Percentiles rank a stretch among this genome's conserved stretches.
phyloP scores from a whole-genome alignment of 2,888 invertebrate genomes.

The Tetropium fuscum region DNA sequence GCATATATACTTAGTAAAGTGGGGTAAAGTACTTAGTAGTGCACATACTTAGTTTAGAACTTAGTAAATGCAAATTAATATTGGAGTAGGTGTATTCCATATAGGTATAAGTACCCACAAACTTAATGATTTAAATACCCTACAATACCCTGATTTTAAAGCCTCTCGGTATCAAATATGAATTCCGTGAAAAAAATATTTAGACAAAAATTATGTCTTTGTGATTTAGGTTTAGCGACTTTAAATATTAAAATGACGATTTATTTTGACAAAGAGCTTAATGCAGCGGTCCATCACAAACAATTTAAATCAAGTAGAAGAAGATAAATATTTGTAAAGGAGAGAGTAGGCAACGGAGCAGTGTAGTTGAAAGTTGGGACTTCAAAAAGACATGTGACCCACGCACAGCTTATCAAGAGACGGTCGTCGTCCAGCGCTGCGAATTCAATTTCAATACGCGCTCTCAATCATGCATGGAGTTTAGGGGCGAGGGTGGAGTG shows the following conservation, averaged over 20 bases:
- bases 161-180: too few species aligned
- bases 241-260: constrained; percentile 26
- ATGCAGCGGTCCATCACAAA: constrained; percentile 52
- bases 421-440: constrained; percentile 56
- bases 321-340: constrained; percentile 53
- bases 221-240: constrained; percentile 15
- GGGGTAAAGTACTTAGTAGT: too few species aligned
- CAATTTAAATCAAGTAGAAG: constrained; percentile 54
- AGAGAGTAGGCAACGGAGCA: constrained; percentile 34
- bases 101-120: too few species aligned
- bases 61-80: too few species aligned
- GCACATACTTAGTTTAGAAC: too few species aligned
- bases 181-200: too few species aligned
- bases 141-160: too few species aligned
- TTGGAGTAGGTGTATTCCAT: too few species aligned
- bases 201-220: background rate
- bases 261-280: constrained; percentile 40
- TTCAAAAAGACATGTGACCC: constrained; percentile 54
- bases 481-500: constrained; percentile 43
- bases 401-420: constrained; percentile 58
- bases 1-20: too few species aligned
- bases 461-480: constrained; percentile 66
- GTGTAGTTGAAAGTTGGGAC: constrained; percentile 47
- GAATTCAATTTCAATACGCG: constrained; percentile 68
- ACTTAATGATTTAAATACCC: too few species aligned